Conservation (phyloP, 2,113 vertebrate species). For the Acrocephalus arundinaceus region DNA sequence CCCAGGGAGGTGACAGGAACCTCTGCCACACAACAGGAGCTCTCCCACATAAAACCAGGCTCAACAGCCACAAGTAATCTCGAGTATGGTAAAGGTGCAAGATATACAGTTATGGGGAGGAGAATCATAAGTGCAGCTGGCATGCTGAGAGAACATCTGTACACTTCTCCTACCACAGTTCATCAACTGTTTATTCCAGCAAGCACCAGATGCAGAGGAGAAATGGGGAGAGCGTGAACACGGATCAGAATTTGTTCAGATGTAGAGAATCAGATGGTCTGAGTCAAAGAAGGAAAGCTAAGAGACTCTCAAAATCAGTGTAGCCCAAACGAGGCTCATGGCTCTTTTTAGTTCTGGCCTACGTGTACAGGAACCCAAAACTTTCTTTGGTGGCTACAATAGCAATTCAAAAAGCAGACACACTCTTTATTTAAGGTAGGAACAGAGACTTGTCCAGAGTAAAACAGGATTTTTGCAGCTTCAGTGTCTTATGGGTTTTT, state of each 20-base stretch:
- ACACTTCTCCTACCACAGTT: not conserved
- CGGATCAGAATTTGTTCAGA: not conserved
- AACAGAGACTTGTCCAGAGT: not conserved
- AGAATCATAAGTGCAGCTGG: conserved; percentile 25
- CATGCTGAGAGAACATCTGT: conserved; percentile 66
- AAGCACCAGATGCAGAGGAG: not conserved
- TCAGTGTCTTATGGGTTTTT: not conserved
- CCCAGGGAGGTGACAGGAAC: not conserved
- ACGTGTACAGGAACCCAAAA: not conserved
- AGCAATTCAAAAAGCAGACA: not conserved
- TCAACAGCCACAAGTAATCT: conserved; percentile 2
- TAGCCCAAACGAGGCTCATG: not conserved
- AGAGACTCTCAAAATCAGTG: not conserved
- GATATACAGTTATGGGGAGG: conserved; percentile 44
- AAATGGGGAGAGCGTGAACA: not conserved
- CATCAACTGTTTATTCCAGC: conserved; percentile 39
- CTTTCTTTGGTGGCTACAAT: not conserved
- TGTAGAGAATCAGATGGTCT: not conserved
- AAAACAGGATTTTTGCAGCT: not conserved
- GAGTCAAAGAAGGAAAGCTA: not conserved
- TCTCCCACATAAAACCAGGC: conserved; percentile 17
- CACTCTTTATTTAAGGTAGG: not conserved
- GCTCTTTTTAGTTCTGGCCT: not conserved
- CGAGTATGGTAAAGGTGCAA: conserved; percentile 44
- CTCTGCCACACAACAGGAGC: not conserved